Conservation (phyloP, 1,140 invertebrate species). For the Drosophila kohkoa region DNA sequence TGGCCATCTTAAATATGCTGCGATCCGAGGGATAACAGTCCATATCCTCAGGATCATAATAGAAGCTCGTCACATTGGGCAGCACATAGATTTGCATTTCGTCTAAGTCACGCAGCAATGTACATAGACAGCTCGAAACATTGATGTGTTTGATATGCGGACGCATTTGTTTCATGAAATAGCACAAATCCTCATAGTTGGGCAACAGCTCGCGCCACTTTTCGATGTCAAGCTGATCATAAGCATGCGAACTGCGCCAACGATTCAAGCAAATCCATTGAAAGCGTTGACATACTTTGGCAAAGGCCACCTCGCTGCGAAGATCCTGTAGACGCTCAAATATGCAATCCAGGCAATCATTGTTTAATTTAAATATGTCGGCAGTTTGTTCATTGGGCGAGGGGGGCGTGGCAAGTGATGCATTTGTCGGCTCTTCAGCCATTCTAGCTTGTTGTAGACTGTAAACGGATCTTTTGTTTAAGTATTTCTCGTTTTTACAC, state of each 20-base stretch:
- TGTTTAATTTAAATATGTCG: slow-evolving; percentile 60
- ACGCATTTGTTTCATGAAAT: slow-evolving; percentile 64
- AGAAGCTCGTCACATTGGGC: slow-evolving; percentile 60
- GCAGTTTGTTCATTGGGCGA: slow-evolving; percentile 21
- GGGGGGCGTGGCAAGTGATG: slow-evolving; percentile 1
- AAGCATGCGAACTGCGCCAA: slow-evolving; percentile 59
- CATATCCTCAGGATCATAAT: slow-evolving; percentile 68
- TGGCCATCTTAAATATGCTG: slow-evolving; percentile 60
- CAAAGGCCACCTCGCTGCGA: slow-evolving; percentile 61
- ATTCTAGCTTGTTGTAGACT: slow-evolving; percentile 14
- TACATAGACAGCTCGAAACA: slow-evolving; percentile 63
- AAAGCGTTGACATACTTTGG: slow-evolving; percentile 61
- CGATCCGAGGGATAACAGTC: slow-evolving; percentile 73
- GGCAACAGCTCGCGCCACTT: slow-evolving; percentile 67
- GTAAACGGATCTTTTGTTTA: neutral
- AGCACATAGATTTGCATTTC: slow-evolving; percentile 68
- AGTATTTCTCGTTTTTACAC: neutral
- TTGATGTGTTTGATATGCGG: slow-evolving; percentile 49
- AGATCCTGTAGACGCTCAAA: slow-evolving; percentile 65
- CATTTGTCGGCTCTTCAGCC: slow-evolving; percentile 32
- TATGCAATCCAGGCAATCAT: slow-evolving; percentile 72
- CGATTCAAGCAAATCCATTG: slow-evolving; percentile 57
- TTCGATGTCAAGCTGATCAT: slow-evolving; percentile 66
- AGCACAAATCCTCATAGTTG: slow-evolving; percentile 62
- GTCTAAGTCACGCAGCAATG: slow-evolving; percentile 64